Base-by-base conservation (phyloP, 2,797 vertebrate species). In the Brachyalestes nurse region DNA sequence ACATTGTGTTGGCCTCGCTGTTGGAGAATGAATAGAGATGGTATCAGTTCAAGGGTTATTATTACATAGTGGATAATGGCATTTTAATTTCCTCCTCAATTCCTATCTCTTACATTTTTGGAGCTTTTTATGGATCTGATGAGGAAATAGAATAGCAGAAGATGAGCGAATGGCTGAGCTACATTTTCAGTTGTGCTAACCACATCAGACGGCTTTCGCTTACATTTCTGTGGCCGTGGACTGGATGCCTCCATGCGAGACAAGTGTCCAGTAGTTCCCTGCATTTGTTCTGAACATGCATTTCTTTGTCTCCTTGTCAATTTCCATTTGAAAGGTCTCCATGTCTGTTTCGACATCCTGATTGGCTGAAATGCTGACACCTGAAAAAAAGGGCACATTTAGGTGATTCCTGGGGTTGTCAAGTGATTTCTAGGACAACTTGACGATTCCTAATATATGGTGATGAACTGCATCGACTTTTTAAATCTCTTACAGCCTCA, bases 291-390 rank as follows among this genome's bases (percentile, higher is more conserved):
- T 95, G 87, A 99, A 97, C 92, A 94, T 96, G 78, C 96, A 95
- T 90, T 97, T 98, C 90, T 95, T 97, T 85, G 90, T 97, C 73
- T 96, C 95, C 0, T 93, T 95, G 88, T 98, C 95, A 6, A 97
- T 96, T 90, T 99, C 97, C 95, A 99, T 97, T 91, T 99, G 96
- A 91, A 98, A 99, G 49, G 97, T 99, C 91, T 99, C 98, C 2
- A 96, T 95, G 89, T 97, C 96, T 58, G 97, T 96, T 88, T 97
- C 97, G 81, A 95, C 96, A 0, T 99, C 97, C 88, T 99, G 98
- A 91, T 99, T 99, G 84, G 98, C 98, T 0, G 96, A 98, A 88
- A 99, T 95, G 1, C 97, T 98, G 88, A 98, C 91, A 75, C 98
- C 97, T 99, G 83, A 45, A 28, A 79, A 76, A n/a, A 79, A 81